Evolutionary conservation across 2,113 vertebrate species (phyloP).

Genomic region (Artemisiospiza belli): DNA sequence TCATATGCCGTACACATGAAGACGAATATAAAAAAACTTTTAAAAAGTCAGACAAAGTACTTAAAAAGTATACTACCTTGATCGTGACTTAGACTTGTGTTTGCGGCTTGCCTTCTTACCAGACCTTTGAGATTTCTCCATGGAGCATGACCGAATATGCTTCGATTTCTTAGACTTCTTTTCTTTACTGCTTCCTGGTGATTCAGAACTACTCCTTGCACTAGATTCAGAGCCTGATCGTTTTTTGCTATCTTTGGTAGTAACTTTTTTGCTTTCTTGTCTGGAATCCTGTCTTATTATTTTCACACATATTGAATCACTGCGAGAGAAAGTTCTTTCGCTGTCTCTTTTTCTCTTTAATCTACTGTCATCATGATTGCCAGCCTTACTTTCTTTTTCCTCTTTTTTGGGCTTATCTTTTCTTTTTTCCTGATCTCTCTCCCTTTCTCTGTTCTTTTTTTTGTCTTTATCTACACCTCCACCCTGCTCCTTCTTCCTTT

Average conservation of each 20-base stretch:
- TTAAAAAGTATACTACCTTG: conserved; percentile 99
- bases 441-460: conserved; percentile 84
- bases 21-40: conserved; percentile 61
- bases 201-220: conserved; percentile 89
- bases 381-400: conserved; percentile 79
- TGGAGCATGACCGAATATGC: conserved; percentile 95
- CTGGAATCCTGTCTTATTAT: conserved; percentile 87
- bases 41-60: conserved; percentile 79
- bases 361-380: conserved; percentile 84
- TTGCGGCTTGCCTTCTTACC: conserved; percentile 99
- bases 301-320: conserved; percentile 82
- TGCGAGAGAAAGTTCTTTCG: conserved; percentile 82
- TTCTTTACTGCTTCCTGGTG: conserved; percentile 94
- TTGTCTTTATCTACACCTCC: conserved; percentile 81
- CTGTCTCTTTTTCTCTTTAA: conserved; percentile 90
- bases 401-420: conserved; percentile 86
- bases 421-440: conserved; percentile 83
- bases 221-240: conserved; percentile 93
- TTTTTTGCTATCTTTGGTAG: conserved; percentile 89
- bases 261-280: conserved; percentile 87
- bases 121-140: conserved; percentile 99
- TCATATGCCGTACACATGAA: conserved; percentile 79
- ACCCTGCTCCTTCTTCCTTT: conserved; percentile 88
- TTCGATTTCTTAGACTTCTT: conserved; percentile 98
- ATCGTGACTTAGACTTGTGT: conserved; percentile 99